A percentile compares a stretch with the other conserved stretches of the same genome.
These are phyloP conservation scores for Nerophis lumbriciformis DNA, from an alignment of 2,113 vertebrate species.

Conservation along the genomic window DNA sequence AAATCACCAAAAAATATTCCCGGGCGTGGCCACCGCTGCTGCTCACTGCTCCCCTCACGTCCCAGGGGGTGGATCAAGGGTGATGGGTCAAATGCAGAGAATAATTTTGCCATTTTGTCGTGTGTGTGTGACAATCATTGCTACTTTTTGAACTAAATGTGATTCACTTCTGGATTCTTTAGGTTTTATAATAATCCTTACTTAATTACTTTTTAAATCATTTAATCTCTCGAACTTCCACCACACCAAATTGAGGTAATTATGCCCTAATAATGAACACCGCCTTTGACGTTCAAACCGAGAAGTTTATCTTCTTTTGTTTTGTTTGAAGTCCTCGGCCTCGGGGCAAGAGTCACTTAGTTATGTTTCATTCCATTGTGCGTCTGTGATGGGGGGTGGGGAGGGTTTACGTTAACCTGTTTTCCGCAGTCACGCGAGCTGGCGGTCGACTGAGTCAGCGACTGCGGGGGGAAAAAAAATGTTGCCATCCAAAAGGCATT, in stretches of 20 bases:
- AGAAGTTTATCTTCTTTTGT: constrained; percentile 1
- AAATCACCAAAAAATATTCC: no score
- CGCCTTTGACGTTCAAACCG: constrained; percentile 23
- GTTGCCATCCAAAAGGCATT: constrained; percentile 42
- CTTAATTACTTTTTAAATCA: no score
- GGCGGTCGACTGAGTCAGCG: constrained; percentile 35
- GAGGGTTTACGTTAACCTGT: constrained; percentile 53
- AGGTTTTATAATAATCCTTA: no score
- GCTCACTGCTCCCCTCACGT: no score
- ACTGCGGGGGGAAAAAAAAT: constrained; percentile 1
- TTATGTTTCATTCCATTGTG: constrained; percentile 35
- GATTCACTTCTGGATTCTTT: no score
- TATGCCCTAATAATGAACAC: constrained; percentile 13
- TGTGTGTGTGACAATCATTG: no score
- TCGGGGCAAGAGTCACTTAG: constrained; percentile 33
- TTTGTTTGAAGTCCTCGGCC: constrained; percentile 31
- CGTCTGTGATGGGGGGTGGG: constrained; percentile 13
- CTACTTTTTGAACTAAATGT: no score
- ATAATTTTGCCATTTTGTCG: no score
- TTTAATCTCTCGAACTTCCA: constrained; percentile 1
- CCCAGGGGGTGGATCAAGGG: no score
- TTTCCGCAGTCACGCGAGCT: constrained; percentile 57
- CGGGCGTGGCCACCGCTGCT: no score
- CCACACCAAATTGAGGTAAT: constrained; percentile 23
- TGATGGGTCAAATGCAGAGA: no score